phyloP scores from a whole-genome alignment of 2,797 vertebrate species.

The Sebastes glaucus region DNA sequence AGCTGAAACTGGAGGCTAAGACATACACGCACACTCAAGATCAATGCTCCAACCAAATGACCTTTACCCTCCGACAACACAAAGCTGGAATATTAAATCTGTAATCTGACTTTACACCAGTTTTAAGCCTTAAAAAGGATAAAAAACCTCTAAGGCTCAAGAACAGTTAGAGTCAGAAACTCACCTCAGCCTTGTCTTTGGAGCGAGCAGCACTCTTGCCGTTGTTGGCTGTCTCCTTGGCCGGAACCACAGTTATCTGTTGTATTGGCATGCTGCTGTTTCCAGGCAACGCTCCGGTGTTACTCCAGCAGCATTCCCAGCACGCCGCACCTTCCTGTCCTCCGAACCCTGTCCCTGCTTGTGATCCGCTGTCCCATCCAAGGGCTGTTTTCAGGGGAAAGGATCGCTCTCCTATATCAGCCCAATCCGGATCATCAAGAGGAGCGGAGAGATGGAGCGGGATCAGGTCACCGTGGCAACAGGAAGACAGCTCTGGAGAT shows the following conservation, averaged over 20 bases:
- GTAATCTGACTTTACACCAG: neutral
- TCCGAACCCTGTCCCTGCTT: neutral
- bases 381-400: neutral
- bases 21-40: neutral
- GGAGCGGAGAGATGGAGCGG: conserved; percentile 39
- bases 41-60: neutral
- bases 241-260: conserved; percentile 93
- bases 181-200: conserved; percentile 90
- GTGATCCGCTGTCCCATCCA: conserved; percentile 37
- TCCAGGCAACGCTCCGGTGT: conserved; percentile 60
- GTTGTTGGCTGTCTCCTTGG: conserved; percentile 84
- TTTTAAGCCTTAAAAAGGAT: neutral
- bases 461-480: conserved; percentile 77
- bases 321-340: conserved; percentile 10
- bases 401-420: conserved; percentile 14
- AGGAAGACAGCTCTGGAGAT: conserved; percentile 61
- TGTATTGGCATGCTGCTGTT: conserved; percentile 91
- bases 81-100: neutral
- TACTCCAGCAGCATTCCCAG: conserved; percentile 62
- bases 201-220: conserved; percentile 86
- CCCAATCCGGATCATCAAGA: conserved; percentile 45
- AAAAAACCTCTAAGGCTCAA: neutral
- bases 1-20: neutral
- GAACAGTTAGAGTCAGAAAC: conserved; percentile 2
- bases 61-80: neutral